A percentile compares a stretch with the other conserved stretches of the same genome.
Evolutionary conservation across 1,140 invertebrate genomes (phyloP).

Genomic region (Drosophila grimshawi): DNA sequence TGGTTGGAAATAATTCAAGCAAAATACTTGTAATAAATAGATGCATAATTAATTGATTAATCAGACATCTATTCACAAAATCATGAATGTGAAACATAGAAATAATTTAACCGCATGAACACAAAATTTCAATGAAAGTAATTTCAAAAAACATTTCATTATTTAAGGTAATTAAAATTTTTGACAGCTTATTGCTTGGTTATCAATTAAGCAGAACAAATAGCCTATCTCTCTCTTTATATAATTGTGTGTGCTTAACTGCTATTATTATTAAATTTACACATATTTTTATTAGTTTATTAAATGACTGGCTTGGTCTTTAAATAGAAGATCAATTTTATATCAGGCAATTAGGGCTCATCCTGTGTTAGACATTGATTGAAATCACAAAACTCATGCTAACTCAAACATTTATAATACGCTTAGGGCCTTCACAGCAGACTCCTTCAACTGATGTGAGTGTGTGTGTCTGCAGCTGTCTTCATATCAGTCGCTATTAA

Average conservation of each 20-base stretch:
- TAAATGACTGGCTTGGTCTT: neutral
- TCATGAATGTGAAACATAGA: neutral
- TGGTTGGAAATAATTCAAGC: no score
- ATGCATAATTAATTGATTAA: neutral
- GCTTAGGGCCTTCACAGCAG: neutral
- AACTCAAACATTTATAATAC: slow-evolving; percentile 13
- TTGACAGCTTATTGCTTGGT: neutral
- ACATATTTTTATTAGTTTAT: neutral
- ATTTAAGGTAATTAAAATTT: neutral
- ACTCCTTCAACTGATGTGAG: slow-evolving; percentile 8
- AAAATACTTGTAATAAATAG: no score
- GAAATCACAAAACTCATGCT: neutral
- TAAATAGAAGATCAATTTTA: slow-evolving; percentile 10
- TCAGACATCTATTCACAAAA: neutral
- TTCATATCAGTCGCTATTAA: slow-evolving; percentile 68
- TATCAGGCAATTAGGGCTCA: slow-evolving; percentile 9
- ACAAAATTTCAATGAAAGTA: neutral
- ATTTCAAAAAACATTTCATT: neutral
- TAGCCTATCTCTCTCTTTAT: no score
- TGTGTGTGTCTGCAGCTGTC: slow-evolving; percentile 35
- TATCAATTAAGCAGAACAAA: neutral
- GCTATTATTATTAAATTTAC: neutral
- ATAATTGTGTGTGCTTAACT: neutral
- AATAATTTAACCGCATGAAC: neutral
- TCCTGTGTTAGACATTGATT: slow-evolving; percentile 12